Base-by-base conservation (phyloP, 2,797 vertebrate species). In the Alauda arvensis region DNA sequence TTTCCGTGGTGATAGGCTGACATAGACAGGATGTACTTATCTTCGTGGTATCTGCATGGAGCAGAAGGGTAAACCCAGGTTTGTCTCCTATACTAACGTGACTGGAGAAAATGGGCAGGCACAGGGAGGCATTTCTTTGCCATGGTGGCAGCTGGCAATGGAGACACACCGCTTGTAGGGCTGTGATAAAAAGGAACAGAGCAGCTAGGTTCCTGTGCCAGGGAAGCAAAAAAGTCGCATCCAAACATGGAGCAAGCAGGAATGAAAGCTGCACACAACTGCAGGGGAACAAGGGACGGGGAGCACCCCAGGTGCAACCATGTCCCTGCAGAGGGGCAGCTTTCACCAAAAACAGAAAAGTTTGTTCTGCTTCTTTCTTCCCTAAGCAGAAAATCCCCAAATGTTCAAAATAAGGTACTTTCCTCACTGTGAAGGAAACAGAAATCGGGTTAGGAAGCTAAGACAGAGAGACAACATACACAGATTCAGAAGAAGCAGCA, bases 111-210 rank as follows among this genome's bases (percentile, higher is more conserved):
- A 57, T 1, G 2, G 15, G 23, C 2, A 1, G 34, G 51, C 0
- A 0, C 19, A 8, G 14, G 5, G 6, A 15, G 7, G 4, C 8
- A 8, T 11, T 67, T 49, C 29, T 53, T 14, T 68, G 66, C 13
- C 43, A 3, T 6, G 23, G 14, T 0, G 0, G 39, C 9, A 10
- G 33, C 15, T 18, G 16, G 18, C 15, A n/a, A 5, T 0, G 0
- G 45, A 43, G 18, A 43, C 12, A 11, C 3, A 0, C 3, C 23
- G 23, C 28, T 46, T 28, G 9, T 17, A 43, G 14, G 34, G 12
- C 53, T 74, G 28, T 34, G 46, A 37, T 25, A 12, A 31, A 61
- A 49, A 3, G 2, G 6, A 8, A 33, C 18, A 25, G 11, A 46
- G 28, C n/a, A 55, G 28, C 34, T 15, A 28, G 12, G 3, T 3